Evolutionary conservation across 1,140 invertebrate species (phyloP).

Genomic region (Bombyx mandarina): DNA sequence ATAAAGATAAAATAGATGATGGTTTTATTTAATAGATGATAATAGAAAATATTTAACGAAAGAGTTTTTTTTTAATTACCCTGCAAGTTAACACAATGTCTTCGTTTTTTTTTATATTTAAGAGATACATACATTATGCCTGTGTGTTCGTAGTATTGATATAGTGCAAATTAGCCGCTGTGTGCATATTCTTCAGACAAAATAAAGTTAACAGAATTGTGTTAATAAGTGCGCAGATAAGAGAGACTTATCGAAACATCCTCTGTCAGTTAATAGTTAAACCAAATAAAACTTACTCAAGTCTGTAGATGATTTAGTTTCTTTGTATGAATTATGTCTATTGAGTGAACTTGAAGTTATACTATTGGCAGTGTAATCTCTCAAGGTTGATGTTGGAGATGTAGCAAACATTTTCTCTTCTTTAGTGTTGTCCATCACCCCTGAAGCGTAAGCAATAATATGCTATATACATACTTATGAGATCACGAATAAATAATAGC

Average conservation of each 20-base stretch:
- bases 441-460: constrained; percentile 19
- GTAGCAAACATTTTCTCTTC: constrained; percentile 38
- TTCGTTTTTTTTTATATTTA: no score
- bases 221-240: not conserved
- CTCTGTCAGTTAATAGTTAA: no score
- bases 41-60: no score
- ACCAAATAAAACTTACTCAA: constrained; percentile 36
- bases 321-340: constrained; percentile 62
- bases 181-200: no score
- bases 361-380: constrained; percentile 40
- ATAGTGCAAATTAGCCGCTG: no score
- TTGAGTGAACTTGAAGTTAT: constrained; percentile 42
- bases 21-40: no score
- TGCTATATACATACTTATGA: not conserved
- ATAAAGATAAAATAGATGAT: no score
- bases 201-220: no score
- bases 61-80: no score
- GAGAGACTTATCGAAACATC: not conserved
- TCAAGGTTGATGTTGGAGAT: constrained; percentile 21
- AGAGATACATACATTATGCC: no score
- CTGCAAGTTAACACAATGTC: no score
- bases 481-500: not conserved
- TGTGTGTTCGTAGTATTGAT: no score
- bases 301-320: constrained; percentile 51
- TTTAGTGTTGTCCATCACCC: constrained; percentile 44